Evolutionary conservation across 2,797 vertebrate species (phyloP), one percentile per base, ranked within the genome.

Genomic region (Phrynocephalus guinanensis): DNA sequence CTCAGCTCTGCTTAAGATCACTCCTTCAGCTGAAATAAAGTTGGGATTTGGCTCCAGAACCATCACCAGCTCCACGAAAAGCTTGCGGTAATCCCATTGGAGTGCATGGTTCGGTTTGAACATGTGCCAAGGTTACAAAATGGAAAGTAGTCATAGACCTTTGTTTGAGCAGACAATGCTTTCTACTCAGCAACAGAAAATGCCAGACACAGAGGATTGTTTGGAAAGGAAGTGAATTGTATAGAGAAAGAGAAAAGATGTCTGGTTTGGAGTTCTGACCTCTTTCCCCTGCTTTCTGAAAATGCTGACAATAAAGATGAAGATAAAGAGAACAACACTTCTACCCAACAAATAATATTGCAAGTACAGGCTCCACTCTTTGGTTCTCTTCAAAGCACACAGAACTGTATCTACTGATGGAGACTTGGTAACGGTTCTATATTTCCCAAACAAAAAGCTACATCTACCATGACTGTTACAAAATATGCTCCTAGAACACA

Each of bases 51-150:
- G 73, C 11, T 5, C 28, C 20, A n/a, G 22, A 72, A 63, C 22
- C 16, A 6, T 18, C 83, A 63, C 44, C 48, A 85, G 24, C 20
- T 52, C 44, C 11, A 50, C 18, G 38, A 80, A 44, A 79, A 72
- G 18, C 30, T 72, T 79, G 38, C 0, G 38, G 38, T 44, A 38
- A 7, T 60, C 66, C 38, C 70, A 71, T 30, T 86, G 50, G 15
- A 80, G 24, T 44, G 66, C 1, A 68, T 33, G n/a, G 48, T 8
- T 13, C 75, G n/a, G 16, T 52, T 60, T 80, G 7, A 44, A 76
- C 28, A 26, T 86, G 33, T 60, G 50, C 67, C 85, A 79, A 72
- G 83, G 6, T 60, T 80, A 80, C 50, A n/a, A 86, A 80, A 60
- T 60, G 30, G 52, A 72, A 72, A 48, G 67, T 38, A 60, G 33